These are phyloP conservation scores for Acanthosoma haemorrhoidale DNA, from an alignment of 2,888 invertebrate genomes.

Conservation along the genomic window DNA sequence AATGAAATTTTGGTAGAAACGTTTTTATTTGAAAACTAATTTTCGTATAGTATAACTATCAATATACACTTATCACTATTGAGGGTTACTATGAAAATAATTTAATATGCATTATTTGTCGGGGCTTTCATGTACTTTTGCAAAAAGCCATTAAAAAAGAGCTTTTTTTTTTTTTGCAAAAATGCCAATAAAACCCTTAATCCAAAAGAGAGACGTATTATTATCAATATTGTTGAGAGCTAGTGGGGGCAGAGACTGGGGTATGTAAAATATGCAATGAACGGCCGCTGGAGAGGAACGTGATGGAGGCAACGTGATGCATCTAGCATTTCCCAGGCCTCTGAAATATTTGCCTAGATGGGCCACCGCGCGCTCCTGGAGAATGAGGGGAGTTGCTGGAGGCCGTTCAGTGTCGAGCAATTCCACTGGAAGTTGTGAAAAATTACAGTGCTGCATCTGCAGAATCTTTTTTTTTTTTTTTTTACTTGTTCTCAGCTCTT, in stretches of 20 bases:
- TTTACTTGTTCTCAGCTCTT: no score
- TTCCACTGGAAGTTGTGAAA: neutral
- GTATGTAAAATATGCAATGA: neutral
- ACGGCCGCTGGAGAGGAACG: neutral
- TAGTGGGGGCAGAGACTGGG: no score
- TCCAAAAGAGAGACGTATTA: neutral
- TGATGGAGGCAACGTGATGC: neutral
- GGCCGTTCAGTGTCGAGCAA: neutral
- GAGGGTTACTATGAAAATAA: no score
- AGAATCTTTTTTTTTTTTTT: no score
- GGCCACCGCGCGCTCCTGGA: rapidly evolving
- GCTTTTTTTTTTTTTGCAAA: neutral
- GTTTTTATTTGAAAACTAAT: no score
- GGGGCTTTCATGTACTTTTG: no score
- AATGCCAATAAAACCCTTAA: neutral
- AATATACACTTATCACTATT: no score
- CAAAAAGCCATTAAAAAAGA: neutral
- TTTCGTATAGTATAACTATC: no score
- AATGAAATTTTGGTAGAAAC: no score
- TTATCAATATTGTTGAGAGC: neutral
- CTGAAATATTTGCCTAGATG: neutral
- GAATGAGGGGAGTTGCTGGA: no score
- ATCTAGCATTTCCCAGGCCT: neutral
- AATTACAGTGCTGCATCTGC: neutral
- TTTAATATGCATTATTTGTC: no score